A percentile compares a stretch with the other conserved stretches of the same genome.
Evolutionary conservation across 1,140 invertebrate species (phyloP).

Genomic region (Oncopeltus fasciatus): DNA sequence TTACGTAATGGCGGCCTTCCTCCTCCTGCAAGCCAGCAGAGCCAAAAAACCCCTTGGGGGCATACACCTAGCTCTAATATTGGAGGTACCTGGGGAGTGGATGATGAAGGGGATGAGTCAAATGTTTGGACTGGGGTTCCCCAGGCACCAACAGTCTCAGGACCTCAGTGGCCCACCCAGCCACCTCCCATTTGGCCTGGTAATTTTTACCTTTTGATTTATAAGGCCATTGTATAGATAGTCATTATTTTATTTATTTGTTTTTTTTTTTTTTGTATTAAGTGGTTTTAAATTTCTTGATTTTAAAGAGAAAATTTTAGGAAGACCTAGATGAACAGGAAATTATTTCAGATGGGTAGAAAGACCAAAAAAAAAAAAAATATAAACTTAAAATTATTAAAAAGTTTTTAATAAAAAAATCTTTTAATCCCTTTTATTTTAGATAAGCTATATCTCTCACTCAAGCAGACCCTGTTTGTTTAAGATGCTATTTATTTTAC

Average conservation of each 20-base stretch:
- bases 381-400: no score
- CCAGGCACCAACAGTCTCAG: conserved; percentile 24
- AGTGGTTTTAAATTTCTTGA: no score
- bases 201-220: no score
- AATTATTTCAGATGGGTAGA: no score
- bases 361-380: no score
- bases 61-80: conserved; percentile 82
- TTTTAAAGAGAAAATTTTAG: no score
- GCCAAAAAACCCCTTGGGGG: conserved; percentile 74
- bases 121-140: conserved; percentile 63
- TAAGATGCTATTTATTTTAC: no score
- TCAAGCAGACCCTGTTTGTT: no score
- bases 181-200: conserved; percentile 25
- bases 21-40: conserved; percentile 49
- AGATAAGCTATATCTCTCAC: no score
- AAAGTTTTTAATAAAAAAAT: no score
- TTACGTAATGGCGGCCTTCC: conserved; percentile 75
- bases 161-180: conserved; percentile 24
- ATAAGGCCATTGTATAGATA: not conserved
- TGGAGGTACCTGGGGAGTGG: conserved; percentile 87
- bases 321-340: no score
- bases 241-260: not conserved
- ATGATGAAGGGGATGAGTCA: conserved; percentile 65
- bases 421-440: no score
- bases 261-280: not conserved